Evolutionary conservation across 2,888 invertebrate species (phyloP).

Genomic region (Neuroscelio doddi): DNA sequence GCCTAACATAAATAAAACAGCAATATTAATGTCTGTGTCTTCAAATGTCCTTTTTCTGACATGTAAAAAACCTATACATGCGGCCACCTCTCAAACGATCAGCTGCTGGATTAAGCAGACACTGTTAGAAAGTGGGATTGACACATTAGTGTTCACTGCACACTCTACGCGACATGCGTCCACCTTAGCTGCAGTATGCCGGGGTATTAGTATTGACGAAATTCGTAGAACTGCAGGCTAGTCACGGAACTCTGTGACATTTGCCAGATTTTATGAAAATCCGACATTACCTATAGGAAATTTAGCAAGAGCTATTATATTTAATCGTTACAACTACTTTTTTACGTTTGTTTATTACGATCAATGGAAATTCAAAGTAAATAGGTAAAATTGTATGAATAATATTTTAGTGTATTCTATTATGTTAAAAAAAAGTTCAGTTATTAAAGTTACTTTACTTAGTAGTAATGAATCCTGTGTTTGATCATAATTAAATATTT

Average conservation of each 20-base stretch:
- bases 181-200: conserved; percentile 5
- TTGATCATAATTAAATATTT: too few relatives aligned
- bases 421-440: too few relatives aligned
- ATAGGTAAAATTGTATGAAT: too few relatives aligned
- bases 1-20: background rate
- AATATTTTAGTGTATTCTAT: too few relatives aligned
- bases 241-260: background rate
- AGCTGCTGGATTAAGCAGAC: conserved; percentile 10
- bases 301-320: background rate
- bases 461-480: too few relatives aligned
- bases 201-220: background rate
- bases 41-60: conserved; percentile 12
- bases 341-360: too few relatives aligned
- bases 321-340: too few relatives aligned
- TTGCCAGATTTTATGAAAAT: background rate
- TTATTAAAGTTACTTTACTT: too few relatives aligned
- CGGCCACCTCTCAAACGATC: conserved; percentile 13
- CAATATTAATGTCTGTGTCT: background rate
- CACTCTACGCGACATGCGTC: conserved; percentile 18
- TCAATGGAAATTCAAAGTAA: too few relatives aligned
- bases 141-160: conserved; percentile 13
- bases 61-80: conserved; percentile 14
- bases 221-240: background rate
- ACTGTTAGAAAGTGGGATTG: conserved; percentile 7
- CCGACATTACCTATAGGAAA: background rate